phyloP scores from a whole-genome alignment of 2,797 vertebrate genomes.

The Prionace glauca region DNA sequence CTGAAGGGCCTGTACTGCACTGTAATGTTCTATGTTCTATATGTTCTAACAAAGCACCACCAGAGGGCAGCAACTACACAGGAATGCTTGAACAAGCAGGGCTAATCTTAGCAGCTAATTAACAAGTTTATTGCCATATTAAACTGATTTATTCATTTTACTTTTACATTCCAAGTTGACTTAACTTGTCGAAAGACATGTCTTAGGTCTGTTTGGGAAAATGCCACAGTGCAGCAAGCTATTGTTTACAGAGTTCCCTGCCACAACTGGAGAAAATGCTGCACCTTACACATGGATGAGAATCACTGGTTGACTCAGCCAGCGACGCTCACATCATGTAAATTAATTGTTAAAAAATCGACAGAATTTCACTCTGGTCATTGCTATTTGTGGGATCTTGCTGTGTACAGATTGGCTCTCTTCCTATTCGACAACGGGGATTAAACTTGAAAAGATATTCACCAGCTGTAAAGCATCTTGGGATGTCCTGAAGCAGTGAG shows the following conservation, averaged over 20 bases:
- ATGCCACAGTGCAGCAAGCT: not conserved
- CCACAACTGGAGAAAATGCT: not conserved
- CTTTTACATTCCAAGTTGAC: not conserved
- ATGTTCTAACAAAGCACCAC: not conserved
- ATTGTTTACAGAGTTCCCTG: not conserved
- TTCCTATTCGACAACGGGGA: not conserved
- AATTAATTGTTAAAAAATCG: too few relatives aligned
- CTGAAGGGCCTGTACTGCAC: too few relatives aligned
- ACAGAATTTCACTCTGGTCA: not conserved
- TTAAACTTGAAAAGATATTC: not conserved
- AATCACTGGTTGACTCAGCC: not conserved
- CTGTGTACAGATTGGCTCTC: not conserved
- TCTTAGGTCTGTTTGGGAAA: not conserved
- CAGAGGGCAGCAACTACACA: conserved; percentile 6
- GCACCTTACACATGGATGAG: not conserved
- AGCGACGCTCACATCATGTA: too few relatives aligned
- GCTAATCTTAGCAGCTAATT: not conserved
- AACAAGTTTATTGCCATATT: not conserved
- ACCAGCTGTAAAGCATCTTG: not conserved
- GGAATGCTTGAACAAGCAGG: not conserved
- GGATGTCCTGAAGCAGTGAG: not conserved
- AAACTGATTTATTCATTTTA: not conserved
- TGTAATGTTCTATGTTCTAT: too few relatives aligned
- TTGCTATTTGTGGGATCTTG: not conserved
- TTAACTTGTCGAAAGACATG: not conserved